phyloP scores from a whole-genome alignment of 2,797 vertebrate genomes.

The Dermochelys coriacea region DNA sequence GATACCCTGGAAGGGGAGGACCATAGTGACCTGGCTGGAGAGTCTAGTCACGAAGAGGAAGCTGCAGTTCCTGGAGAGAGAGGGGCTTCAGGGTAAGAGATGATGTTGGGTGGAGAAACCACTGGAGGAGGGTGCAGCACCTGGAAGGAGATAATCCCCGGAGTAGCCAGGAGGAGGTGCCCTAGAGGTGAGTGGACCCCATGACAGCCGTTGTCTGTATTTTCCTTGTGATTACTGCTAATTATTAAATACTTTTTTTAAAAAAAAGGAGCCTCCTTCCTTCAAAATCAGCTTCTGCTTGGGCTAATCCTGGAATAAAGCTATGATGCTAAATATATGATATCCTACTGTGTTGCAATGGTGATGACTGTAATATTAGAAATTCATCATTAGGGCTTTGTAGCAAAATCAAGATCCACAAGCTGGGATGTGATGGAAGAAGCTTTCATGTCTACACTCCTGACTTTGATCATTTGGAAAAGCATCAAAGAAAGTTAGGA shows the following conservation, averaged over 20 bases:
- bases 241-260: not conserved
- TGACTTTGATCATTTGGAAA: constrained; percentile 10
- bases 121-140: not conserved
- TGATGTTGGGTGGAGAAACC: not conserved
- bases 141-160: not conserved
- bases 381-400: constrained; percentile 26
- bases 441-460: not conserved
- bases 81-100: not conserved
- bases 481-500: not conserved
- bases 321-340: constrained; percentile 42
- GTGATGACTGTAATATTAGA: constrained; percentile 65
- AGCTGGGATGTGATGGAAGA: not conserved
- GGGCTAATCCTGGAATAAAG: constrained; percentile 30
- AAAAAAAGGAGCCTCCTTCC: constrained; percentile 19
- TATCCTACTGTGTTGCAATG: constrained; percentile 57
- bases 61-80: not conserved
- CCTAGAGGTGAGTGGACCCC: no score
- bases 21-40: not conserved
- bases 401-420: not conserved
- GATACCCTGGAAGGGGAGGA: not conserved
- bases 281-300: constrained; percentile 52
- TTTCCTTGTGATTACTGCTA: not conserved
- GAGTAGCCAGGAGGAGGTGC: not conserved
- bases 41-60: not conserved
- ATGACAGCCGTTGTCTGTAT: not conserved